These are phyloP conservation scores for Cheilosia variabilis DNA, from an alignment of 2,888 invertebrate genomes.

Conservation along the genomic window DNA sequence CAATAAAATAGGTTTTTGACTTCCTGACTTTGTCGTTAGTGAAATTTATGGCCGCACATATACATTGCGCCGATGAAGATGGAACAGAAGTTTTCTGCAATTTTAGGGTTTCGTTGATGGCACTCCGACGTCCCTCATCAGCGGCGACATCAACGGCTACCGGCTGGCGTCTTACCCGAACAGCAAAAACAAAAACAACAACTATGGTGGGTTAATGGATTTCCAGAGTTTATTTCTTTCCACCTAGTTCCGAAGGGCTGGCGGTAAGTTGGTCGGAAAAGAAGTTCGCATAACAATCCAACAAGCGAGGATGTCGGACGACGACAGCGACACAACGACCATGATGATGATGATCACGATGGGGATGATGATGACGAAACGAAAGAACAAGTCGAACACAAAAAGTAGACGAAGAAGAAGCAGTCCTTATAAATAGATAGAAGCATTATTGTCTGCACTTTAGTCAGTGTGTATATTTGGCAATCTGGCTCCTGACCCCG, in stretches of 20 bases:
- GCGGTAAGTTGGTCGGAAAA: constrained; percentile 25
- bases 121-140: constrained; percentile 14
- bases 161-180: constrained; percentile 19
- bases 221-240: constrained; percentile 68
- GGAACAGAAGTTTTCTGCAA: constrained; percentile 69
- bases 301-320: constrained; percentile 37
- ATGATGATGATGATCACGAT: constrained; percentile 5
- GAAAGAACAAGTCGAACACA: constrained; percentile 13
- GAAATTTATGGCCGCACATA: constrained; percentile 68
- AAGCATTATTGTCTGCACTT: background rate
- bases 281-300: constrained; percentile 38
- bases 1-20: constrained; percentile 71
- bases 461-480: constrained; percentile 42
- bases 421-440: background rate
- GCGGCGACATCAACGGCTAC: constrained; percentile 4
- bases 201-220: constrained; percentile 62
- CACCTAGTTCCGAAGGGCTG: constrained; percentile 61
- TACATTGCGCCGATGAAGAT: constrained; percentile 62
- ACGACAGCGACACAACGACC: background rate
- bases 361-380: constrained; percentile 2
- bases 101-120: constrained; percentile 43
- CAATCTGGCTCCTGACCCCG: constrained; percentile 65
- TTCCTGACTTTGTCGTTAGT: constrained; percentile 74
- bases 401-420: background rate
- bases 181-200: constrained; percentile 14